These are phyloP conservation scores for Phymorhynchus buccinoides DNA, from an alignment of 1,140 invertebrate genomes.

Conservation along the genomic window DNA sequence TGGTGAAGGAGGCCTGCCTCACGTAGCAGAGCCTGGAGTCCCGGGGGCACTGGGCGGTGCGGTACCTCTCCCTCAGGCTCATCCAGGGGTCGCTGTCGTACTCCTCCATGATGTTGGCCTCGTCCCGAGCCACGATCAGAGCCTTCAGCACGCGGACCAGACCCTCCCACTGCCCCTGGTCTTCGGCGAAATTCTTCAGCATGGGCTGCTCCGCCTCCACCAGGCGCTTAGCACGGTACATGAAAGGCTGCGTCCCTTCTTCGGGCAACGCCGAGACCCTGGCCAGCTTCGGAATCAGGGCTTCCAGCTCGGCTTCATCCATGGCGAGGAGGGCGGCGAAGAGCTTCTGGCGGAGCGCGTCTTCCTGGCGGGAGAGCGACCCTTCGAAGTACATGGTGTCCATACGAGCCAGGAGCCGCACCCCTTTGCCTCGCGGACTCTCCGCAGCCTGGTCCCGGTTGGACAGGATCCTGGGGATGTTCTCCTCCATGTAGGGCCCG, in stretches of 20 bases:
- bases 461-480: conserved; percentile 53
- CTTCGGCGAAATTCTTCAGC: conserved; percentile 46
- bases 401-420: conserved; percentile 50
- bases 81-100: conserved; percentile 61
- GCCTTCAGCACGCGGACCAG: conserved; percentile 39
- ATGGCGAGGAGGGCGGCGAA: conserved; percentile 45
- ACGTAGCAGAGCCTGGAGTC: conserved; percentile 41
- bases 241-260: conserved; percentile 45
- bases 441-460: conserved; percentile 53
- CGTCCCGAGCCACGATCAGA: conserved; percentile 48
- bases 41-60: conserved; percentile 40
- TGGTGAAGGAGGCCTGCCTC: conserved; percentile 44
- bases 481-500: conserved; percentile 61
- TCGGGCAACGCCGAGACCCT: conserved; percentile 36
- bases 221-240: conserved; percentile 46
- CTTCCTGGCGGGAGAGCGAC: conserved; percentile 46
- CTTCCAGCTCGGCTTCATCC: conserved; percentile 40
- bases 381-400: conserved; percentile 62
- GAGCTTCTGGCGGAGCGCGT: conserved; percentile 46
- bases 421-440: conserved; percentile 49
- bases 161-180: conserved; percentile 46
- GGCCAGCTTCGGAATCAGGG: conserved; percentile 32
- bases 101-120: conserved; percentile 50
- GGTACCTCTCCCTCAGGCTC: conserved; percentile 46
- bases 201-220: conserved; percentile 46